Base-by-base conservation (phyloP, 2,888 invertebrate species). In the Choreutis nemorana region DNA sequence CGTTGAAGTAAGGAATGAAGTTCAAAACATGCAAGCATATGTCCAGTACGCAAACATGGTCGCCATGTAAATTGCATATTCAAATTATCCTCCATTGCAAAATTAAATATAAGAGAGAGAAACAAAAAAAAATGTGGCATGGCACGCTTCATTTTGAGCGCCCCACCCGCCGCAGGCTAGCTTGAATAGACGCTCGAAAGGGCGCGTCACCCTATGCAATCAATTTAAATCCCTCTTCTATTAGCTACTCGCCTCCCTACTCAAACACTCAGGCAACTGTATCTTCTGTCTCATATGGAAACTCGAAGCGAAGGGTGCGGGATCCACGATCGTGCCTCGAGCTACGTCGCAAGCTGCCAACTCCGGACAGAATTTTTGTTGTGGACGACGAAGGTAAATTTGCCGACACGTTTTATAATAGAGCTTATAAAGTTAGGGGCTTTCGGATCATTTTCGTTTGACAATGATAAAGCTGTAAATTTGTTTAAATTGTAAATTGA, bases 41-140 rank as follows among this genome's bases (percentile, higher is more conserved):
- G n/a, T n/a, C n/a, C n/a, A 3, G 23, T 49, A 47, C 40, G 48
- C 48, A 56, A 64, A 60, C 44, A 67, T 60, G 59, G 57, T 62
- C 44, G 62, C 67, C 68, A 71, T 72, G 63, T 71, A 66, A 65
- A 66, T 67, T 60, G 52, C 55, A 55, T 65, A 75, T 73, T 71
- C 55, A 71, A 71, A 70, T 67, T 64, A 68, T 63, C 59, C 70
- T 56, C 72, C 70, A 73, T 72, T 59, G 72, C 75, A 42, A 72
- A 72, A 75, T 75, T 71, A 71, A 78, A 73, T 71, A 71, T n/a
- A 55, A 63, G 62, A 61, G 53, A 28, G 23, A 61, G 66, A 73
- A 70, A 73, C 62, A 75, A 75, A 75, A 71, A n/a, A n/a, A 53
- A 71, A 65, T 56, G 48, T 50, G 45, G 50, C n/a, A 44, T 48